Evolutionary conservation across 2,113 vertebrate genomes (phyloP).

Genomic region (Leuciscus idus): DNA sequence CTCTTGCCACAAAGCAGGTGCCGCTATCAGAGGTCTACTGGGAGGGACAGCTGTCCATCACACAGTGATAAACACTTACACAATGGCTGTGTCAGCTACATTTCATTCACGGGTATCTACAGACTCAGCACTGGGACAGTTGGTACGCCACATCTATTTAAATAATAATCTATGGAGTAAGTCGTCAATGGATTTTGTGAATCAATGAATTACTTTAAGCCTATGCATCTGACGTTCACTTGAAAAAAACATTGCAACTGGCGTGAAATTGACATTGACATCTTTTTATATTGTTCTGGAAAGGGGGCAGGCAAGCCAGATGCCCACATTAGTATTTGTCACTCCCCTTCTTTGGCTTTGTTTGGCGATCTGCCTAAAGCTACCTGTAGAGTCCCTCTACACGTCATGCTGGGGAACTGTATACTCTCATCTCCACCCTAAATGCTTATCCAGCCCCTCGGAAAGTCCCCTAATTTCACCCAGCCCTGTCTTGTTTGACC

Average conservation of each 20-base stretch:
- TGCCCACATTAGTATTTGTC: slow-evolving; percentile 3
- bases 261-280: background rate
- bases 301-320: slow-evolving; percentile 6
- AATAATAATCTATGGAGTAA: background rate
- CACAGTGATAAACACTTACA: background rate
- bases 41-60: slow-evolving; percentile 71
- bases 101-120: slow-evolving; percentile 5
- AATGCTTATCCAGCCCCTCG: slow-evolving; percentile 69
- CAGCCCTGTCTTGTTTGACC: slow-evolving; percentile 38
- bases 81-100: slow-evolving; percentile 28
- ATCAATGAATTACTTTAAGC: background rate
- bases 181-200: background rate
- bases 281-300: background rate
- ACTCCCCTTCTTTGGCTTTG: slow-evolving; percentile 19
- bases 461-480: slow-evolving; percentile 69
- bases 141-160: background rate
- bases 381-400: slow-evolving; percentile 57
- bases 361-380: slow-evolving; percentile 34
- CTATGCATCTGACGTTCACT: background rate
- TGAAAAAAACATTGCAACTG: background rate
- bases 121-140: background rate
- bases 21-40: slow-evolving; percentile 47
- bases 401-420: slow-evolving; percentile 47
- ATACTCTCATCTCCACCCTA: slow-evolving; percentile 55
- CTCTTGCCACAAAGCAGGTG: slow-evolving; percentile 67